Base-by-base conservation (phyloP, 2,888 invertebrate genomes). In the Sphinx pinastri region DNA sequence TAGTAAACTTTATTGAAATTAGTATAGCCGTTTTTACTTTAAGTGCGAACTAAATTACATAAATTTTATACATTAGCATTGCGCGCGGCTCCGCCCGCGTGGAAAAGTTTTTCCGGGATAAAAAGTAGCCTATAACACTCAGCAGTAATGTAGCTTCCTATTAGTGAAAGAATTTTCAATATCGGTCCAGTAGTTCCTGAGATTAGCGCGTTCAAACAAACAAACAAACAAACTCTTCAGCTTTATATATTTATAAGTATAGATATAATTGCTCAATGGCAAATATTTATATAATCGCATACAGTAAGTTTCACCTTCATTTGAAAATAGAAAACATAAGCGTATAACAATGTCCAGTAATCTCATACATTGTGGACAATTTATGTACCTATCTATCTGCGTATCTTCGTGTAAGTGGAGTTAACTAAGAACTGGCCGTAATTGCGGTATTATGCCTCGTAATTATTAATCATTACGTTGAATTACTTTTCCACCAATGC, bases 391-490 rank as follows among this genome's bases (percentile, higher is more conserved):
- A 63, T 47, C 47, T 45, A 8, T 47, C 19, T 63, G 13, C 49
- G 19, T 63, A 63, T 63, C 49, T 63, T 49, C 49, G 19, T 63
- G 47, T 69, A 60, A 71, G 67, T 70, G 67, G 59, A 58, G 19
- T 59, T 52, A 70, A 73, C 72, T 71, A 58, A 71, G 70, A 49
- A 57, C 45, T 47, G 47, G 45, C 10, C 7, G 45, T 67, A 54
- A 63, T 55, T 68, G 67, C 72, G 38, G 19, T 47, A 63, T 63
- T 63, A 47, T 49, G 19, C 63, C 13, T 19, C 47, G 8, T 63
- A 63, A 63, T 49, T 63, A 19, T 63, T 19, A 49, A 49, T 63
- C 19, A 63, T 63, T 63, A 60, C n/a, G n/a, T 16, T 60, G n/a
- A 60, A 16, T 60, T 47, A 60, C 45, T 47, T 63, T 63, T 63